A percentile compares a stretch with the other conserved stretches of the same genome.
These are phyloP conservation scores for Oryzias celebensis DNA, from an alignment of 2,113 vertebrate genomes.

Conservation along the genomic window DNA sequence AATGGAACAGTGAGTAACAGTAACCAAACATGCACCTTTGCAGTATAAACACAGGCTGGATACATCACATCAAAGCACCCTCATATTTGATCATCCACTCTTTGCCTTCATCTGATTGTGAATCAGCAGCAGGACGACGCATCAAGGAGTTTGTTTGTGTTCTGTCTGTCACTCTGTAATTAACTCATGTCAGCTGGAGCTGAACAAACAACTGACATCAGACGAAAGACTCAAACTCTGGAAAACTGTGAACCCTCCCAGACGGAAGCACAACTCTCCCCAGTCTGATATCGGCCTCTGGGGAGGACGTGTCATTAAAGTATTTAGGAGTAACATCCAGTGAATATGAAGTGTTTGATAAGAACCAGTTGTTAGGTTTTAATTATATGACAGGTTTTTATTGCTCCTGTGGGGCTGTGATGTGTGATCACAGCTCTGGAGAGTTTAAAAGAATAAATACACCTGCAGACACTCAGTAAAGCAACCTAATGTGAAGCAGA, in stretches of 20 bases:
- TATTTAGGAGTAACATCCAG: conserved; percentile 4
- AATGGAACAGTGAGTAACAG: conserved; percentile 12
- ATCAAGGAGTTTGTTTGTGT: conserved; percentile 44
- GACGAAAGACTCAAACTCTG: conserved; percentile 20
- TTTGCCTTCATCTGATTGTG: conserved; percentile 28
- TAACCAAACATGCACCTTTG: conserved; percentile 9
- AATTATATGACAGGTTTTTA: neutral
- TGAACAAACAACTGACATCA: conserved; percentile 40
- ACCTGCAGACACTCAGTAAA: no score
- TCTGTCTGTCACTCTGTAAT: conserved; percentile 50
- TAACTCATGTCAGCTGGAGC: conserved; percentile 41
- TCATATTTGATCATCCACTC: conserved; percentile 22
- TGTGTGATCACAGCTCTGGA: neutral
- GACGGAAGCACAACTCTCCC: conserved; percentile 14
- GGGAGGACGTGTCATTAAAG: conserved; percentile 7
- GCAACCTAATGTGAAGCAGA: no score
- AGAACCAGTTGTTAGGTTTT: neutral
- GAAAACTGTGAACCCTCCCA: conserved; percentile 8
- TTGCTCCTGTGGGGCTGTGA: neutral
- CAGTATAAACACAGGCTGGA: conserved; percentile 30
- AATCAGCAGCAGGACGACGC: conserved; percentile 36
- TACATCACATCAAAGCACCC: conserved; percentile 22
- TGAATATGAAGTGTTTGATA: conserved; percentile 10
- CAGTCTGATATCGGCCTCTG: neutral
- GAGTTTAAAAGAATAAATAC: no score